Base-by-base conservation (phyloP, 1,140 invertebrate genomes). In the Proales similis region DNA sequence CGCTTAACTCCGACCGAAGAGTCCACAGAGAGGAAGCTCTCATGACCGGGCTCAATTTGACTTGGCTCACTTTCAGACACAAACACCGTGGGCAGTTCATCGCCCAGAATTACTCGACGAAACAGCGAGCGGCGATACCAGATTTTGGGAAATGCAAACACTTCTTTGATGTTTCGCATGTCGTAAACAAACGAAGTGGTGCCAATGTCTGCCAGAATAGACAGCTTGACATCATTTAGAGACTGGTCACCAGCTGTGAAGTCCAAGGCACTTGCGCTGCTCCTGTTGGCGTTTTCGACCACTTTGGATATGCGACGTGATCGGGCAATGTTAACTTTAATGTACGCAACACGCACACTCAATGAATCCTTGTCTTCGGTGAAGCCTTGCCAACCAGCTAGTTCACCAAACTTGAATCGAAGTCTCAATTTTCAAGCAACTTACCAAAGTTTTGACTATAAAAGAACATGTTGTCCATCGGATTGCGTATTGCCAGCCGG, bases 131-230 rank as follows among this genome's bases (percentile, higher is more conserved):
- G 81, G 20, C 92, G 79, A 63, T 77, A 77, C 93, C 94, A 98
- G 3, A 93, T 92, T 77, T 93, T 94, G 0, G 94, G 93, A 71
- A 98, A 96, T 4, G 90, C 89, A 33, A 98, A 75, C 67, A 97
- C 95, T 77, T 98, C 94, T 0, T 88, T 90, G 60, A 97, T 74
- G n/a, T 93, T 81, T 48, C 93, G 81, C 90, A 97, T 96, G 72
- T 98, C 94, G 74, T 96, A 97, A 71, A 96, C 95, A 73, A 99
- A 97, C 19, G 87, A 90, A 20, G 93, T 93, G n/a, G 87, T 90
- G 26, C 92, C 93, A 69, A 96, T 90, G 75, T 95, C 90, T 67
- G 90, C 84, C 64, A 94, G 90, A 9, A 87, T 87, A 86, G 72
- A 47, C 65, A 79, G 78, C 62, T 62, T 36, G 85, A 63, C 45